A percentile compares a stretch with the other conserved stretches of the same genome.
phyloP scores from a whole-genome alignment of 2,888 invertebrate genomes.

The Clunio marinus region DNA sequence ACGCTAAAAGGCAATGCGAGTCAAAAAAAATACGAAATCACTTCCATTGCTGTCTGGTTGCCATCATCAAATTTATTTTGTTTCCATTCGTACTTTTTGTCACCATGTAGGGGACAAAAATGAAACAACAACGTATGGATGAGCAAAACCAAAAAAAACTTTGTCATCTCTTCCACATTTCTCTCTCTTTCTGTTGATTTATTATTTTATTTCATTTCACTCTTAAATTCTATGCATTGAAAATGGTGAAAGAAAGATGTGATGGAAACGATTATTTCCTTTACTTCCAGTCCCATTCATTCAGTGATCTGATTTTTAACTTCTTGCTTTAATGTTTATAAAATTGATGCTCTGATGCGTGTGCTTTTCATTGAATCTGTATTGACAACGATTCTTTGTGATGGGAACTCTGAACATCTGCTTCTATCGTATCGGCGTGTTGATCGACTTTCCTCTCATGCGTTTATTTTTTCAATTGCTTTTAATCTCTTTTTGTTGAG shows the following conservation, averaged over 20 bases:
- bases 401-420: slow-evolving; percentile 10
- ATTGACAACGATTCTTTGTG: neutral
- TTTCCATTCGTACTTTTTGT: slow-evolving; percentile 27
- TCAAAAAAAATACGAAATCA: neutral
- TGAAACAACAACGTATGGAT: neutral
- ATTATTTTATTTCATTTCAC: slow-evolving; percentile 5
- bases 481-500: neutral
- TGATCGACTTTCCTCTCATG: neutral
- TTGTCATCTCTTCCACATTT: too few species aligned
- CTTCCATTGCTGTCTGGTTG: neutral
- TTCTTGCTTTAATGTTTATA: slow-evolving; percentile 23
- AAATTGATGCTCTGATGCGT: slow-evolving; percentile 12
- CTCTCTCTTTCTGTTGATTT: slow-evolving; percentile 12
- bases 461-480: slow-evolving; percentile 8
- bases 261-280: too few species aligned
- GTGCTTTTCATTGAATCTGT: slow-evolving; percentile 12
- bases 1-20: slow-evolving; percentile 15
- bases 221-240: too few species aligned
- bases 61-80: neutral
- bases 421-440: slow-evolving; percentile 5
- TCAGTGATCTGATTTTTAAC: slow-evolving; percentile 19
- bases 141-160: neutral
- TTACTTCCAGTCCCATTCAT: neutral
- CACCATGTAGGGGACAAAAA: neutral
- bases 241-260: too few species aligned